These are phyloP conservation scores for Apteryx owenii DNA, from an alignment of 2,113 vertebrate species.

Conservation along the genomic window DNA sequence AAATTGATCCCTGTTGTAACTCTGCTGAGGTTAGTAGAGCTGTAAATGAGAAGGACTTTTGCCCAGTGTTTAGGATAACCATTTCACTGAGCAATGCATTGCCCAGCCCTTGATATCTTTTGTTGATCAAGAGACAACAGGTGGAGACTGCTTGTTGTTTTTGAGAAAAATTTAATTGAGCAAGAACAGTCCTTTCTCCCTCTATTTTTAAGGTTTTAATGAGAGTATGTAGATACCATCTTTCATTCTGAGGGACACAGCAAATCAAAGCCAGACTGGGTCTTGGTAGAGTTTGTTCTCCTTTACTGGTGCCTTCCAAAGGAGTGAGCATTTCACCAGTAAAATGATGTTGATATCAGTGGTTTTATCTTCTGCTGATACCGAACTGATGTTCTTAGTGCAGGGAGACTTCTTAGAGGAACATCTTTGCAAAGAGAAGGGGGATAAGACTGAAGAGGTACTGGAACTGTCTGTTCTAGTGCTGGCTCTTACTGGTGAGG, in stretches of 20 bases:
- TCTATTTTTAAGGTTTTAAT: neutral
- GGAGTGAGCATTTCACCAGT: neutral
- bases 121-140: neutral
- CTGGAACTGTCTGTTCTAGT: accelerated
- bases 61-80: neutral
- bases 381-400: neutral
- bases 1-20: slow-evolving; percentile 25
- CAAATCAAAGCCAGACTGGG: neutral
- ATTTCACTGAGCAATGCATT: neutral
- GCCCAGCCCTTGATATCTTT: neutral
- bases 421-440: neutral
- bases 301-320: neutral
- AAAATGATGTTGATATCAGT: neutral
- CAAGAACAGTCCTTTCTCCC: neutral
- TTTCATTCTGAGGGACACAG: neutral
- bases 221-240: neutral
- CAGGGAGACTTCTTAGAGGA: neutral
- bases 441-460: neutral
- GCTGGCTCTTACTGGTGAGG: neutral
- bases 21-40: neutral
- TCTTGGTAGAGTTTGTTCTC: neutral
- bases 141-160: neutral
- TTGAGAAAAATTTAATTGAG: neutral
- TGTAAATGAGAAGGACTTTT: neutral
- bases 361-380: neutral